A percentile compares a stretch with the other conserved stretches of the same genome.
phyloP scores from a whole-genome alignment of 1,140 invertebrate species.

The Leptonema lineaticorne region DNA sequence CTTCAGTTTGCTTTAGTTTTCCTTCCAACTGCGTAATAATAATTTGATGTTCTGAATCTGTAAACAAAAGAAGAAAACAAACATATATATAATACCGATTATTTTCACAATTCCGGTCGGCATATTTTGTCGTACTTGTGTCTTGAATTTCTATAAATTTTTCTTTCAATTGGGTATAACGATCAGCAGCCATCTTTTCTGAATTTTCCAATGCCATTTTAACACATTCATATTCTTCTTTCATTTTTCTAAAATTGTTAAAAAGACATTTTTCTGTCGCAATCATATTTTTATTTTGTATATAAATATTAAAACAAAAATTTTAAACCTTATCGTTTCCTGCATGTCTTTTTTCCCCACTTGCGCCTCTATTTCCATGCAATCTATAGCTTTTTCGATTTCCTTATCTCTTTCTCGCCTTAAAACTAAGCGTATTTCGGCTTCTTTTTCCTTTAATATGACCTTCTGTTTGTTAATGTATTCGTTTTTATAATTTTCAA shows the following conservation, averaged over 20 bases:
- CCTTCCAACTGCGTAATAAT: constrained; percentile 50
- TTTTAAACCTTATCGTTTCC: no score
- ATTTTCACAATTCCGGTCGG: background rate
- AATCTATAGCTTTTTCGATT: constrained; percentile 55
- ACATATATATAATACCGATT: constrained; percentile 40
- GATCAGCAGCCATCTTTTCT: constrained; percentile 57
- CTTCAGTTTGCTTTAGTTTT: constrained; percentile 53
- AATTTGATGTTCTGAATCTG: constrained; percentile 37
- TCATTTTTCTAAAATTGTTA: constrained; percentile 59
- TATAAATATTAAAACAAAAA: background rate
- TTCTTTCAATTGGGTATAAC: constrained; percentile 61
- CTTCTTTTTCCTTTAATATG: constrained; percentile 49
- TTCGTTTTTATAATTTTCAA: constrained; percentile 49
- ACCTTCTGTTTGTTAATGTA: constrained; percentile 49
- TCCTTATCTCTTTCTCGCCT: constrained; percentile 53
- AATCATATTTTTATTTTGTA: background rate
- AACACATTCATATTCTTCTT: constrained; percentile 73
- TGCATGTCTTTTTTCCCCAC: constrained; percentile 52
- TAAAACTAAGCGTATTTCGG: constrained; percentile 51
- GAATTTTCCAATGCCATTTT: constrained; percentile 63
- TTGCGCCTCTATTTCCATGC: constrained; percentile 54
- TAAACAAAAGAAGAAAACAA: no score
- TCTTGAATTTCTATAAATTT: constrained; percentile 61
- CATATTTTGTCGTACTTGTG: constrained; percentile 50
- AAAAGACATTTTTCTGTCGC: background rate